A percentile compares a stretch with the other conserved stretches of the same genome.
Evolutionary conservation across 2,113 vertebrate genomes (phyloP).

Genomic region (Melanotaenia duboulayi): DNA sequence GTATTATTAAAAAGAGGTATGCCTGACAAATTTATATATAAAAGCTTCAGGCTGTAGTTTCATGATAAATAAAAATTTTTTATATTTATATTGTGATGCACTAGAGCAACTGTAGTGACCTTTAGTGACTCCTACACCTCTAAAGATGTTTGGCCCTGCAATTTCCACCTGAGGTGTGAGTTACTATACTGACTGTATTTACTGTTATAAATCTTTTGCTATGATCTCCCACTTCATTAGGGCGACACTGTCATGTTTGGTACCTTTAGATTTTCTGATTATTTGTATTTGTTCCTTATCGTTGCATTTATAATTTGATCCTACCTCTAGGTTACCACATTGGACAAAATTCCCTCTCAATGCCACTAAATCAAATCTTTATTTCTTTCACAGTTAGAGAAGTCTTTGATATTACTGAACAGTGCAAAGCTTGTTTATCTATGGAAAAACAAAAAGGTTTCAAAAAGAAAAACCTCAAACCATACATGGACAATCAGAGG

Average conservation of each 20-base stretch:
- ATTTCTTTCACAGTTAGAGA: neutral
- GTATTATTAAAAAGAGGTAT: neutral
- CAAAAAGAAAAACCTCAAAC: neutral
- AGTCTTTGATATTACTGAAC: neutral
- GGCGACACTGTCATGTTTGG: neutral
- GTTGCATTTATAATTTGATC: no score
- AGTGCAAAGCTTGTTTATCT: neutral
- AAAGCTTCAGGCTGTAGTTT: no score
- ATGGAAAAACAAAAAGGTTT: neutral
- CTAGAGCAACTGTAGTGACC: no score
- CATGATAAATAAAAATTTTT: neutral
- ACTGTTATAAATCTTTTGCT: neutral
- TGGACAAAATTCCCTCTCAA: no score
- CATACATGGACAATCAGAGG: neutral
- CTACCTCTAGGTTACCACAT: no score
- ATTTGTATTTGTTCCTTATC: no score
- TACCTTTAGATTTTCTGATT: no score
- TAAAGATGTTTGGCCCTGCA: neutral
- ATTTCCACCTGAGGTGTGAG: neutral
- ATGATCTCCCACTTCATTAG: neutral
- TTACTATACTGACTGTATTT: neutral
- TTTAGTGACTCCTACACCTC: neutral
- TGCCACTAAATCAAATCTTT: neutral
- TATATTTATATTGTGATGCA: neutral
- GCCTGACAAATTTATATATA: neutral